Evolutionary conservation across 2,888 invertebrate genomes (phyloP), one percentile per base, ranked within the genome.

Genomic region (Melieria omissa): DNA sequence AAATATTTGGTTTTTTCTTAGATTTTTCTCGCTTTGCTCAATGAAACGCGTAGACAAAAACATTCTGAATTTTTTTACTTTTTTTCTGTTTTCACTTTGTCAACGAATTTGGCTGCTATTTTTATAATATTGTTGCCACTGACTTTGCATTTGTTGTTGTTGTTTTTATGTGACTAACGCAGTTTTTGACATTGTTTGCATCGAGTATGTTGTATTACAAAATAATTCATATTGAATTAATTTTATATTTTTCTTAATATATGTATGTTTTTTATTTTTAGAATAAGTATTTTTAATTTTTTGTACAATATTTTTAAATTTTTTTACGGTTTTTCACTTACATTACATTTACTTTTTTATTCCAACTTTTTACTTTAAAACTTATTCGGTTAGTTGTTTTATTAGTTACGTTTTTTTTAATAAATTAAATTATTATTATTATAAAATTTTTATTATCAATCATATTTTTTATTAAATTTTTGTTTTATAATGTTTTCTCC

Each of bases 291-390:
- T 14, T 14, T 66, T 57, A 10, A 10, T 47, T 66, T 46, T 45
- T 55, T 16, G 44, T 16, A 55, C 14, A 52, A 55, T 57, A 12
- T 44, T 55, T 66, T 66, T 46, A 55, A 57, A 41, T 66, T 55
- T 66, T 14, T 57, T 66, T 66, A 66, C 3, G n/a, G 1, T 6
- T 42, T 57, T 66, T 57, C 12, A 12, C 41, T 44, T 16, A 16
- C 44, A 44, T 46, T 64, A 29, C n/a, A 29, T 62, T 49, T 64
- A 49, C 29, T 29, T 29, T 64, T 64, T 44, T 4, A 3, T 46
- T 46, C 46, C 10, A 14, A 29, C 29, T 29, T 65, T 29, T 12
- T 52, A 16, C 4, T 52, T 65, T 65, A 52, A 7, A 14, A 54
- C 54, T 54, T n/a, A 55, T 52, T 54, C 12, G n/a, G 7, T 55